phyloP scores from a whole-genome alignment of 2,797 vertebrate genomes.

The Manis crassicaudata region DNA sequence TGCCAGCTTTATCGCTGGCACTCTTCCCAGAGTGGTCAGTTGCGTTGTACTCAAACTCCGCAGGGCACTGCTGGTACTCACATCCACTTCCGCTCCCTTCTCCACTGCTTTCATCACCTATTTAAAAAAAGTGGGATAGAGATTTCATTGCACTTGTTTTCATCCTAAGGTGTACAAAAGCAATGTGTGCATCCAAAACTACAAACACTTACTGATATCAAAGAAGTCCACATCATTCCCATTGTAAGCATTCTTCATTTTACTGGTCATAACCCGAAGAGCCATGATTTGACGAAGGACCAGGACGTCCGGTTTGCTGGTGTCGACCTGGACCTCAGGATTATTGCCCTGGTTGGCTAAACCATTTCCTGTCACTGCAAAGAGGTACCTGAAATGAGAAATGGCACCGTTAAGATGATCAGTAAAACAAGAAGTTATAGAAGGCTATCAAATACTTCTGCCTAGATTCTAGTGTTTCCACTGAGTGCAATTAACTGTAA shows the following conservation, averaged over 20 bases:
- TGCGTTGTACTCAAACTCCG: constrained; percentile 91
- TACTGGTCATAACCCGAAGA: constrained; percentile 94
- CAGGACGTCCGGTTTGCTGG: constrained; percentile 93
- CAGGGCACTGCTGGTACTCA: constrained; percentile 88
- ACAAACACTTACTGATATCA: constrained; percentile 88
- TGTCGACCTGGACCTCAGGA: constrained; percentile 96
- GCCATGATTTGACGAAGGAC: constrained; percentile 95
- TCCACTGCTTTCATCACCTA: constrained; percentile 89
- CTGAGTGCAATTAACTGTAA: background rate
- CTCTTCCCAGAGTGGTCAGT: constrained; percentile 82
- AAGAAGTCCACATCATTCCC: constrained; percentile 93
- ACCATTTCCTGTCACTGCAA: constrained; percentile 94
- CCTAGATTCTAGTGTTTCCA: background rate
- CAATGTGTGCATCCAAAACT: background rate
- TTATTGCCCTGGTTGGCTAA: constrained; percentile 97
- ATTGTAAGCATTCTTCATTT: constrained; percentile 95
- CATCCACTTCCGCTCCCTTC: constrained; percentile 97
- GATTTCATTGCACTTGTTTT: background rate
- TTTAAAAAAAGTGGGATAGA: background rate
- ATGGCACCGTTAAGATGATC: background rate
- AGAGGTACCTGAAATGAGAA: constrained; percentile 91
- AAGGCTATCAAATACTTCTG: background rate
- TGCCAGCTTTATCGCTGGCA: constrained; percentile 78
- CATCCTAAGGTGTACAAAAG: background rate
- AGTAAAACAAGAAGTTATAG: background rate